phyloP scores from a whole-genome alignment of 2,113 vertebrate species.

The Crotalus tigris region DNA sequence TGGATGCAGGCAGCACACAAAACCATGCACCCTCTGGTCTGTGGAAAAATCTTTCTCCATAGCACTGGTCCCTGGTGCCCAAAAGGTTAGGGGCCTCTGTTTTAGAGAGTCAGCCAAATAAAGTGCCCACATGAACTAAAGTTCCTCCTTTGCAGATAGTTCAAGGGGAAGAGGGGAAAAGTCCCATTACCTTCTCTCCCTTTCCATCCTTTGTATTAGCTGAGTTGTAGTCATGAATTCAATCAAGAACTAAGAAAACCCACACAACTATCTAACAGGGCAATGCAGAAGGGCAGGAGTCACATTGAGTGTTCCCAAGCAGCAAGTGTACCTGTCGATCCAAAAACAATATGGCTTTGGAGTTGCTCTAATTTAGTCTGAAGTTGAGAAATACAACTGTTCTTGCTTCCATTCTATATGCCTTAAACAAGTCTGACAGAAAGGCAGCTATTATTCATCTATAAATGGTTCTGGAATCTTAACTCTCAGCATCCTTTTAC shows the following conservation, averaged over 20 bases:
- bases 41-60: too few relatives aligned
- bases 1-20: too few relatives aligned
- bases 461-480: slow-evolving; percentile 30
- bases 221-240: slow-evolving; percentile 34
- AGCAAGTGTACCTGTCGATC: slow-evolving; percentile 58
- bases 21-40: too few relatives aligned
- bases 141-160: slow-evolving; percentile 33
- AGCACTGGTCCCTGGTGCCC: too few relatives aligned
- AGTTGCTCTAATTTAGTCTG: slow-evolving; percentile 61
- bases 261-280: slow-evolving; percentile 49
- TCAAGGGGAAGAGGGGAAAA: background rate
- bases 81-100: too few relatives aligned
- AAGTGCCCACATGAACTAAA: background rate
- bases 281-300: slow-evolving; percentile 56
- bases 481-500: slow-evolving; percentile 6
- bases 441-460: slow-evolving; percentile 51
- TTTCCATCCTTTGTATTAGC: slow-evolving; percentile 31
- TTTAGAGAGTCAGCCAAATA: slow-evolving; percentile 9
- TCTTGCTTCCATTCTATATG: slow-evolving; percentile 41
- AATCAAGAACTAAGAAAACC: slow-evolving; percentile 45
- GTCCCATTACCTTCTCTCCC: background rate
- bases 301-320: slow-evolving; percentile 54
- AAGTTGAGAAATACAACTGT: slow-evolving; percentile 61
- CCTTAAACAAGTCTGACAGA: slow-evolving; percentile 54
- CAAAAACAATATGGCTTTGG: slow-evolving; percentile 55